Conservation (phyloP, 23 tunicate genomes). For the Trididemnum clinides region DNA sequence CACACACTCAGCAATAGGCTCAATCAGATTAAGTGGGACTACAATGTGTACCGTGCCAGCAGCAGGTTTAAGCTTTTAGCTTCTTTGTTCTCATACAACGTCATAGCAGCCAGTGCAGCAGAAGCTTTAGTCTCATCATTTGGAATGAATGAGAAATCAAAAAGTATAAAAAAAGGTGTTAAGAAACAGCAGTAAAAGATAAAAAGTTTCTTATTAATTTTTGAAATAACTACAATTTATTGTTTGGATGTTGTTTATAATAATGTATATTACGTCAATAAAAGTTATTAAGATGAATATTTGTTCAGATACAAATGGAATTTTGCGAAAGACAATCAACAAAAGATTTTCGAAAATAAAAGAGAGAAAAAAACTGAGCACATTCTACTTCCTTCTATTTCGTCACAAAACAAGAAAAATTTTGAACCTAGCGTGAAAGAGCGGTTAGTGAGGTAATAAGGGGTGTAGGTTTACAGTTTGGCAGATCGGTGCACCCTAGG, state of each 20-base stretch:
- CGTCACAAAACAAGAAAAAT: slow-evolving; percentile 11
- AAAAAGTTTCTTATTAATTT: background rate
- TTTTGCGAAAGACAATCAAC: slow-evolving; percentile 49
- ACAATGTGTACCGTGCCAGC: no score
- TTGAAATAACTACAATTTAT: background rate
- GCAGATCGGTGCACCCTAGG: background rate
- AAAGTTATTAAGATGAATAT: background rate
- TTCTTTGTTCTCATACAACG: no score
- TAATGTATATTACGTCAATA: no score
- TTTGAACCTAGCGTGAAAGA: slow-evolving; percentile 54
- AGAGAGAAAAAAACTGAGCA: background rate
- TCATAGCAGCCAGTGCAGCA: no score
- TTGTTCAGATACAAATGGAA: slow-evolving; percentile 72
- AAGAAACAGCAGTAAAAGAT: no score
- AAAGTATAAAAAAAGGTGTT: no score
- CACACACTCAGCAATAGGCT: no score
- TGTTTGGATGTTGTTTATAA: background rate
- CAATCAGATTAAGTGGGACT: no score
- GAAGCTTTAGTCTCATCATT: no score
- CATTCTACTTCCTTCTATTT: background rate
- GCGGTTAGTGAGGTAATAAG: slow-evolving; percentile 29
- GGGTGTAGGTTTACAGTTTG: background rate
- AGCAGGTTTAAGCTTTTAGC: no score
- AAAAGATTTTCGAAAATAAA: background rate
- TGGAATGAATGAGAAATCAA: no score